These are phyloP conservation scores for Pristiophorus japonicus DNA, from an alignment of 2,113 vertebrate genomes.

Conservation along the genomic window DNA sequence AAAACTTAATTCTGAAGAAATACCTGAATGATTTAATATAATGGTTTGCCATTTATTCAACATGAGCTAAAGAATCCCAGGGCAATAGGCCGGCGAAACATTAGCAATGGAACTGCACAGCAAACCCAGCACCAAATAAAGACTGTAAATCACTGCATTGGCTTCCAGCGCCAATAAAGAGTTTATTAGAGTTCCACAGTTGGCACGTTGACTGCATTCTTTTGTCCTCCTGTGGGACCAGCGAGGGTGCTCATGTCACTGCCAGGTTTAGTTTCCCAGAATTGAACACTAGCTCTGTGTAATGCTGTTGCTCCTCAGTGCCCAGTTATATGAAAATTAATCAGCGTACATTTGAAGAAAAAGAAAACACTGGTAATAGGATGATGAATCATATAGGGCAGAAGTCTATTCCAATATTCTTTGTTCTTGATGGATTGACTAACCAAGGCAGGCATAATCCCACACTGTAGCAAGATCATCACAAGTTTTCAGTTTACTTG, in stretches of 20 bases:
- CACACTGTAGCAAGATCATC: not conserved
- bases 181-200: constrained; percentile 27
- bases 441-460: not conserved
- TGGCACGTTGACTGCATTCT: constrained; percentile 21
- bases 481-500: not conserved
- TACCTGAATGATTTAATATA: not conserved
- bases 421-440: not conserved
- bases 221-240: constrained; percentile 16
- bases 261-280: constrained; percentile 24
- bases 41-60: not conserved
- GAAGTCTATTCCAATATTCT: not conserved
- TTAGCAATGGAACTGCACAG: not conserved
- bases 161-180: not conserved
- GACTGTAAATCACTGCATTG: not conserved
- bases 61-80: not conserved
- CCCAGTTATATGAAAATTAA: constrained; percentile 10
- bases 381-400: not conserved
- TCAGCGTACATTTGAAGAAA: not conserved
- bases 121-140: not conserved
- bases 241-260: constrained; percentile 20
- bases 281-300: constrained; percentile 20
- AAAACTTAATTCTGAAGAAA: not conserved
- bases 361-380: not conserved
- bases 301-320: not conserved
- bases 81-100: not conserved